Base-by-base conservation (phyloP, 2,797 vertebrate genomes). In the Zalophus californianus region DNA sequence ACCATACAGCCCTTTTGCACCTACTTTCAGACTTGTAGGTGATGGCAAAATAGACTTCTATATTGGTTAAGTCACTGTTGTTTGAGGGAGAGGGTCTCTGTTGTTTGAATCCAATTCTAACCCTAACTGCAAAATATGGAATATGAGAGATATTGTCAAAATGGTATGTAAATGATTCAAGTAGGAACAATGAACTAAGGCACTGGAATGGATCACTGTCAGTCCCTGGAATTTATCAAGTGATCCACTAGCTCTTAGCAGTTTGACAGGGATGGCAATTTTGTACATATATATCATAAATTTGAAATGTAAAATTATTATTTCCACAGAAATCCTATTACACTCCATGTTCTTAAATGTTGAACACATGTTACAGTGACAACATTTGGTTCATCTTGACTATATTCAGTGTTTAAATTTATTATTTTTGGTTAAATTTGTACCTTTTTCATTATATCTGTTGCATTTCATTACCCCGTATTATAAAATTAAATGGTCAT, bases 401-500 rank as follows among this genome's bases (percentile, higher is more conserved):
- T n/a, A 92, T 66, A 90, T 48, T 73, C 60, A 86, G 18, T 79
- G 50, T 27, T 91, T 87, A 72, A 93, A 78, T 83, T 91, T 79
- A 60, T 6, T 72, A 78, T 25, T 44, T 89, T 86, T 75, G 66
- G 84, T 62, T 72, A 94, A 92, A 89, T 82, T 41, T 85, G n/a
- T 88, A 85, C n/a, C 52, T 75, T 93, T 88, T 88, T 80, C 35
- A 70, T 95, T 75, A 80, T 88, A 86, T 16, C 18, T 77, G n/a
- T 20, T 87, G 38, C 54, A 70, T 68, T 77, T 93, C 54, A 77
- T 75, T 64, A 96, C 4, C 44, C 15, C 73, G 52, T 89, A 83
- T 96, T 41, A 96, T 41, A 86, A 93, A 96, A 96, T 38, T 79
- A 92, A 90, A 90, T 27, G 50, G 62, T 13, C 66, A 7, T 91